phyloP scores from a whole-genome alignment of 2,113 vertebrate genomes.

The Larimichthys crocea region DNA sequence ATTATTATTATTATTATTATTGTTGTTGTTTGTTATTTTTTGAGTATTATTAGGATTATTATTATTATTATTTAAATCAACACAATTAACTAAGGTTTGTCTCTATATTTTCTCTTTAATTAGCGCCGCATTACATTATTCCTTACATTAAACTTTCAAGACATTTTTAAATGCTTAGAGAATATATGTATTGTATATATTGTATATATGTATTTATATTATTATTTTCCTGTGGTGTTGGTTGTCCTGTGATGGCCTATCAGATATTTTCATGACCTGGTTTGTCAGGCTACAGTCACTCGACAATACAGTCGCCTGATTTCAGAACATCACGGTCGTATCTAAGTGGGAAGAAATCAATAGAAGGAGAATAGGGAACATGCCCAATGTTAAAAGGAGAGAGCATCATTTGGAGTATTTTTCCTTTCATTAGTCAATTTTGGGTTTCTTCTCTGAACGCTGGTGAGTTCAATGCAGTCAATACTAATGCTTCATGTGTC shows the following conservation, averaged over 20 bases:
- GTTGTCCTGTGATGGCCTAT: too few species aligned
- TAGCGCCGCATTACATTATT: not conserved
- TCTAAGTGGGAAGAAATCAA: not conserved
- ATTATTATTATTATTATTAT: too few species aligned
- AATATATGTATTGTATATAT: not conserved
- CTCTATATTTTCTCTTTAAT: not conserved
- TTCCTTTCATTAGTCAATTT: constrained; percentile 7
- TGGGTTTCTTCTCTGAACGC: not conserved
- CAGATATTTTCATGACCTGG: not conserved
- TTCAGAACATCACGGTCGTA: not conserved
- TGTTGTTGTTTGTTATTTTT: too few species aligned
- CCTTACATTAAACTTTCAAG: not conserved
- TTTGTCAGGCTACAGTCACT: not conserved
- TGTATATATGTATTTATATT: not conserved
- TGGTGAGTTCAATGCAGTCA: constrained; percentile 18
- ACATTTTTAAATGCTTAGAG: not conserved
- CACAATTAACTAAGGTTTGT: not conserved
- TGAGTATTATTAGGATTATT: too few species aligned
- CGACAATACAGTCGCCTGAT: not conserved
- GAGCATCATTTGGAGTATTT: not conserved
- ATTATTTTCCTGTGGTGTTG: too few species aligned
- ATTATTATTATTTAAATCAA: not conserved
- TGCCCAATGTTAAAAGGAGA: not conserved
- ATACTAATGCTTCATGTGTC: constrained; percentile 30
- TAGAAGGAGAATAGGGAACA: not conserved